Percentiles rank a stretch among this genome's conserved stretches.
Conservation (phyloP, 2,888 invertebrate genomes). For the Trilocha varians region DNA sequence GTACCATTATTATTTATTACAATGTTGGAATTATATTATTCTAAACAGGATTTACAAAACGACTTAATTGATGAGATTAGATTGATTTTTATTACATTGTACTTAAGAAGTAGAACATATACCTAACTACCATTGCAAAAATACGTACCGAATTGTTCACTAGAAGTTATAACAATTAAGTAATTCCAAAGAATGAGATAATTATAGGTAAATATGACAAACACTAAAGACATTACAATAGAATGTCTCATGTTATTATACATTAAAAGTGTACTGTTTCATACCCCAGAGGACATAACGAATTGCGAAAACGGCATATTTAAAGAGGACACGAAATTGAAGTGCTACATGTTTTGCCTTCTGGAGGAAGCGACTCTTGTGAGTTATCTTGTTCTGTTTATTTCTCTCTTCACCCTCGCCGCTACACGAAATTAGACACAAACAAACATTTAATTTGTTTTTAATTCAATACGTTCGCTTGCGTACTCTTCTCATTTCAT, state of each 20-base stretch:
- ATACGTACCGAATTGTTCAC: no score
- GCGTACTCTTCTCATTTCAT: conserved; percentile 1
- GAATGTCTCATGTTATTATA: conserved; percentile 44
- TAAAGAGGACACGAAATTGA: conserved; percentile 68
- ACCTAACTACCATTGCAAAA: no score
- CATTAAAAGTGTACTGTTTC: conserved; percentile 59
- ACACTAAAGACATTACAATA: no score
- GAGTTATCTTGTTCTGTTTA: conserved; percentile 54
- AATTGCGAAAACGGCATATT: conserved; percentile 73
- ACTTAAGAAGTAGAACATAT: no score
- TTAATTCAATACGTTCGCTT: conserved; percentile 31
- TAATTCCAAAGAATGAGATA: no score
- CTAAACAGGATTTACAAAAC: no score
- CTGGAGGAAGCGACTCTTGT: conserved; percentile 67
- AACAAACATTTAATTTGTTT: conserved; percentile 45
- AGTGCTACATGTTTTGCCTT: conserved; percentile 72
- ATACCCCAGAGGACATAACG: conserved; percentile 67
- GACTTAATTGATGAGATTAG: no score
- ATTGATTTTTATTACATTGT: no score
- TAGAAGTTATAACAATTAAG: no score
- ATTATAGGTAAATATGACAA: no score
- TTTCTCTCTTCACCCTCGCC: conserved; percentile 33
- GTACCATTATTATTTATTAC: no score
- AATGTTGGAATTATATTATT: no score
- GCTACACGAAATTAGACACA: conserved; percentile 39